Evolutionary conservation across 2,113 vertebrate species (phyloP).

Genomic region (Mohoua ochrocephala): DNA sequence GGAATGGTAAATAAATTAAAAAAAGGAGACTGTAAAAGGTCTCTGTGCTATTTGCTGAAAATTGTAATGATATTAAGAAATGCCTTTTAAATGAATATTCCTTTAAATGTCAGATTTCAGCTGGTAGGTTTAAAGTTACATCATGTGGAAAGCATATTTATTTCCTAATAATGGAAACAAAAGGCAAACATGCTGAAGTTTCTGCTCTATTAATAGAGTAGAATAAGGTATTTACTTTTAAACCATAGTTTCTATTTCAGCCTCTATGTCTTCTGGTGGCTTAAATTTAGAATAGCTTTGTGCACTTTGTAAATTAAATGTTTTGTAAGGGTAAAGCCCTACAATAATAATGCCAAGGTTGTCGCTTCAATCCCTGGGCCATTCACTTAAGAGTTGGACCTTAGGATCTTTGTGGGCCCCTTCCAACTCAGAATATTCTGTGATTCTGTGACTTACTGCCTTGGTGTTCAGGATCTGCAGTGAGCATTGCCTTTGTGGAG

Average conservation of each 20-base stretch:
- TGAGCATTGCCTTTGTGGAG: background rate
- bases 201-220: background rate
- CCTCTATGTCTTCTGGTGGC: background rate
- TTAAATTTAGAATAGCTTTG: background rate
- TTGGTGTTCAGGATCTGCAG: background rate
- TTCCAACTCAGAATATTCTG: background rate
- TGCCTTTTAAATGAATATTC: background rate
- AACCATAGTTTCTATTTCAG: background rate
- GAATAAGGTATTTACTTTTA: background rate
- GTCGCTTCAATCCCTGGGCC: background rate
- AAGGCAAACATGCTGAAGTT: background rate
- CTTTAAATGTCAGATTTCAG: background rate
- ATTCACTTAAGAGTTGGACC: background rate
- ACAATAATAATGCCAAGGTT: background rate
- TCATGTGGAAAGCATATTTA: background rate
- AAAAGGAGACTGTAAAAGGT: background rate
- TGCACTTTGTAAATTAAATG: background rate
- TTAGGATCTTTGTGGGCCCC: background rate
- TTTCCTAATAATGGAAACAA: background rate
- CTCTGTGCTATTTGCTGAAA: background rate
- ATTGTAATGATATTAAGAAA: background rate
- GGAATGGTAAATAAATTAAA: slow-evolving; percentile 35
- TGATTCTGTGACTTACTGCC: background rate
- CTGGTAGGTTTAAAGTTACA: background rate
- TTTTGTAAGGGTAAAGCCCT: background rate